phyloP scores from a whole-genome alignment of 2,797 vertebrate species.

The Coregonus sp. region DNA sequence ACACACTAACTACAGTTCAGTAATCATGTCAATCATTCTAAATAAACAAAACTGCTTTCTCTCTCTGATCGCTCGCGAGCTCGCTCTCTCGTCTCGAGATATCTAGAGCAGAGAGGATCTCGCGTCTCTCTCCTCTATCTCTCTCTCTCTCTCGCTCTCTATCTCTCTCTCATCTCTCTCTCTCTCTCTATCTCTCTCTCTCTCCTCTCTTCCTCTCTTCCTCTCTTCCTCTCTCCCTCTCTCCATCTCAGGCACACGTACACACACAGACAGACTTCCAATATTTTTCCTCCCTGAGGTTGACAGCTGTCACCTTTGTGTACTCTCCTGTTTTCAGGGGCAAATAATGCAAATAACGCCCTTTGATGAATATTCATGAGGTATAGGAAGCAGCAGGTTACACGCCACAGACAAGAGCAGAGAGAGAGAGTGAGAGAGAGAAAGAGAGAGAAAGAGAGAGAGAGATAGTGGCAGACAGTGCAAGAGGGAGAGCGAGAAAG shows the following conservation, averaged over 20 bases:
- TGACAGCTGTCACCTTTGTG: slow-evolving; percentile 19
- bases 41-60: neutral
- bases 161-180: too few species aligned
- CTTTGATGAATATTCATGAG: slow-evolving; percentile 44
- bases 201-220: too few species aligned
- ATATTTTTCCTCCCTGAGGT: neutral
- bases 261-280: slow-evolving; percentile 5
- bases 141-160: too few species aligned
- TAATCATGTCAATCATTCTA: slow-evolving; percentile 1
- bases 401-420: slow-evolving; percentile 14
- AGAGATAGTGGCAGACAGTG: too few species aligned
- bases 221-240: too few species aligned
- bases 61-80: too few species aligned
- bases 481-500: neutral
- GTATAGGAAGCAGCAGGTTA: slow-evolving; percentile 27
- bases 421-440: slow-evolving; percentile 1
- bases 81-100: too few species aligned
- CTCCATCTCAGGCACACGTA: too few species aligned
- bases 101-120: too few species aligned
- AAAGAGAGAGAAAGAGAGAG: neutral
- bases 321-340: slow-evolving; percentile 20
- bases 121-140: too few species aligned
- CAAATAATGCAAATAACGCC: slow-evolving; percentile 47
- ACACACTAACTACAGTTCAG: neutral
- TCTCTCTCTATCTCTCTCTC: too few species aligned